Percentiles rank a stretch among this genome's conserved stretches.
phyloP scores from a whole-genome alignment of 2,113 vertebrate genomes.

The Rhea pennata region DNA sequence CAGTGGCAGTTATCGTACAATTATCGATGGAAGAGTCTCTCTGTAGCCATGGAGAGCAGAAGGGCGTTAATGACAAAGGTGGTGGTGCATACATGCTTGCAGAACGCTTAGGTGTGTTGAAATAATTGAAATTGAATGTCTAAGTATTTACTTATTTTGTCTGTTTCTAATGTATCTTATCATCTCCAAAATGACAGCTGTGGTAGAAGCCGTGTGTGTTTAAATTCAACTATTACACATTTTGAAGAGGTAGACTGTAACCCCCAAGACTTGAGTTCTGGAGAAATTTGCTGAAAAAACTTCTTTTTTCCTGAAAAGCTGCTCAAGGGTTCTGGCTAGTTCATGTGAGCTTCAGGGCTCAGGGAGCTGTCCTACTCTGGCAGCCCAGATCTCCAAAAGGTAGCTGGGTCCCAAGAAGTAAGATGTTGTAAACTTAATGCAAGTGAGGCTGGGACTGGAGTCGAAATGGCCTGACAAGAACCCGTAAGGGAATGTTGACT shows the following conservation, averaged over 20 bases:
- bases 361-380: not conserved
- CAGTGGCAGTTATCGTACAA: not conserved
- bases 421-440: not conserved
- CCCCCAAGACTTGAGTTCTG: not conserved
- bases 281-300: not conserved
- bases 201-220: not conserved
- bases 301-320: not conserved
- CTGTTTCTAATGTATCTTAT: not conserved
- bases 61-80: not conserved
- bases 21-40: not conserved
- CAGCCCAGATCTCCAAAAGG: too few species aligned
- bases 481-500: not conserved
- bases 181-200: not conserved
- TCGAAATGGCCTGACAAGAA: not conserved
- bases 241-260: not conserved
- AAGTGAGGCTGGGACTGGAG: not conserved
- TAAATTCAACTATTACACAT: not conserved
- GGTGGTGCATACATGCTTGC: too few species aligned
- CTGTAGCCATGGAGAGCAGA: not conserved
- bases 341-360: not conserved
- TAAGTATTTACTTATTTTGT: not conserved
- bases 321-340: not conserved
- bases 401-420: not conserved
- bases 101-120: too few species aligned
- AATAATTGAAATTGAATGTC: not conserved